phyloP scores from a whole-genome alignment of 2,113 vertebrate species.

The Poicephalus meyeri region DNA sequence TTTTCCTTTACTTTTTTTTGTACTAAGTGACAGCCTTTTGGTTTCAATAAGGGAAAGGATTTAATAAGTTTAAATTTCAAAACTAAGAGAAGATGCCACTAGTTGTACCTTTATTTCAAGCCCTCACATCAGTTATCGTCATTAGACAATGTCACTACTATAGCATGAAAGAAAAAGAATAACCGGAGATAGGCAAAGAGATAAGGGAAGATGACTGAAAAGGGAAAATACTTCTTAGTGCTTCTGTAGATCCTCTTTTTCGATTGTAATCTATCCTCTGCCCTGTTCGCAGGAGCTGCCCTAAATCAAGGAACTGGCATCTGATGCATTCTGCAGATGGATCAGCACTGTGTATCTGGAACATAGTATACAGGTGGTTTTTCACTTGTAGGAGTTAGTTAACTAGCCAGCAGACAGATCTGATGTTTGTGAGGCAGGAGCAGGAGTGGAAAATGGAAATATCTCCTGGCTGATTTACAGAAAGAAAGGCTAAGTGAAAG shows the following conservation, averaged over 20 bases:
- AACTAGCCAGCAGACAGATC: constrained; percentile 16
- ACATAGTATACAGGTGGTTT: constrained; percentile 30
- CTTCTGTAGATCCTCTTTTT: not conserved
- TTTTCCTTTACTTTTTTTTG: not conserved
- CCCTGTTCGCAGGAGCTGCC: not conserved
- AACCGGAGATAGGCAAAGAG: not conserved
- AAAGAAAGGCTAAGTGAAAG: not conserved
- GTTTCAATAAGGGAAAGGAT: not conserved
- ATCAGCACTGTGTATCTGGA: not conserved
- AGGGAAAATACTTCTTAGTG: not conserved
- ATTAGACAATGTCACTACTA: not conserved
- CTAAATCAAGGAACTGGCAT: constrained; percentile 44
- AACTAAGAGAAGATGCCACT: not conserved
- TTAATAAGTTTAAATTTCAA: not conserved
- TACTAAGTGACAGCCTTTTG: not conserved
- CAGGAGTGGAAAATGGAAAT: not conserved
- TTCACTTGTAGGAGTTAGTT: not conserved
- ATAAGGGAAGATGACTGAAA: not conserved
- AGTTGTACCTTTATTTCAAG: not conserved
- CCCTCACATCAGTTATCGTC: not conserved
- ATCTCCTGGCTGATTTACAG: not conserved
- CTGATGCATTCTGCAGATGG: constrained; percentile 62
- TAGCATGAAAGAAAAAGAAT: not conserved
- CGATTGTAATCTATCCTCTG: not conserved
- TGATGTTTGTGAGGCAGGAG: not conserved